A percentile compares a stretch with the other conserved stretches of the same genome.
phyloP scores from a whole-genome alignment of 2,113 vertebrate species.

The Apteryx owenii region DNA sequence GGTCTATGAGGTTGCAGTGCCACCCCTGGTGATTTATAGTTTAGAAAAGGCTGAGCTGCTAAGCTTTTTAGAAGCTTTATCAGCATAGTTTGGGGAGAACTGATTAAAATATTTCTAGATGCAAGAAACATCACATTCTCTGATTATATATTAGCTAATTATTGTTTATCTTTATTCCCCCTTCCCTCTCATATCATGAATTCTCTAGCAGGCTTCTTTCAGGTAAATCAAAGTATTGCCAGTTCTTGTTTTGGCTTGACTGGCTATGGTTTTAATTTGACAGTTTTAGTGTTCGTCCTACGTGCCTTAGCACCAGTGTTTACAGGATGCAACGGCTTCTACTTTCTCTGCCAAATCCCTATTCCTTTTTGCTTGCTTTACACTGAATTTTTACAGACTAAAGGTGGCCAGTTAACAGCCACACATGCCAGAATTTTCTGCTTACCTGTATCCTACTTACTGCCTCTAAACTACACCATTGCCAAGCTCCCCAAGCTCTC shows the following conservation, averaged over 20 bases:
- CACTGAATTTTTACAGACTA: neutral
- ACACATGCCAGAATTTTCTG: neutral
- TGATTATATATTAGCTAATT: neutral
- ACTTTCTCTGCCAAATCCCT: neutral
- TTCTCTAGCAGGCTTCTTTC: neutral
- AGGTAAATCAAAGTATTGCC: neutral
- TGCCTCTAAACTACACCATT: neutral
- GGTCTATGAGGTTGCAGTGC: neutral
- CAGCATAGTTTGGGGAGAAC: neutral
- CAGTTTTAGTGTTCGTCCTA: neutral
- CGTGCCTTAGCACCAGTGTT: neutral
- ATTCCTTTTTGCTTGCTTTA: neutral
- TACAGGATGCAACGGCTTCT: neutral
- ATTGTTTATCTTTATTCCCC: neutral
- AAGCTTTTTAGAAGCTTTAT: neutral
- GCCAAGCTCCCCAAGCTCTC: neutral
- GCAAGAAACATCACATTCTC: neutral
- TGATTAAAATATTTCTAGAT: neutral
- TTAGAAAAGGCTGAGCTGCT: neutral
- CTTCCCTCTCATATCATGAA: neutral
- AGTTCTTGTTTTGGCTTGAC: neutral
- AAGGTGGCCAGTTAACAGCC: neutral
- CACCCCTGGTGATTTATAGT: neutral
- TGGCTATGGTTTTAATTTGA: neutral
- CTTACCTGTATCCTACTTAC: neutral